A percentile compares a stretch with the other conserved stretches of the same genome.
Conservation (phyloP, 2,888 invertebrate genomes). For the Blastobasis lacticolella region DNA sequence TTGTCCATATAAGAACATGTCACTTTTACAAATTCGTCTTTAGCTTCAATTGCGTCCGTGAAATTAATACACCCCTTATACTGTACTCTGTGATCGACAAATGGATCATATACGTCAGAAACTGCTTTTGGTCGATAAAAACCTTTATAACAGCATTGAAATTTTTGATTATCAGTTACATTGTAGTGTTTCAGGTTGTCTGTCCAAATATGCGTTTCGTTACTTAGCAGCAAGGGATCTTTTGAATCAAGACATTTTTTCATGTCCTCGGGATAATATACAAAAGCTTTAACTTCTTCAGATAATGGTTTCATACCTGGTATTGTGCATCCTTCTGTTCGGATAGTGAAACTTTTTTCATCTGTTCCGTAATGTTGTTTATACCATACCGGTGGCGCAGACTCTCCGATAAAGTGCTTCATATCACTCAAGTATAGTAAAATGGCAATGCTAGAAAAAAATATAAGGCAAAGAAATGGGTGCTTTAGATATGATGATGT, state of each 20-base stretch:
- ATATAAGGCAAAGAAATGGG: no score
- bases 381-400: neutral
- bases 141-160: slow-evolving; percentile 72
- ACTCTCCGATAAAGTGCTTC: no score
- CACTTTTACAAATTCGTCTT: slow-evolving; percentile 78
- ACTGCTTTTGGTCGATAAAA: slow-evolving; percentile 59
- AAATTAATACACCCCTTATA: slow-evolving; percentile 60
- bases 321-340: slow-evolving; percentile 76
- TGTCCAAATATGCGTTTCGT: slow-evolving; percentile 68
- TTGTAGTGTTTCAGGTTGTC: slow-evolving; percentile 60
- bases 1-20: slow-evolving; percentile 62
- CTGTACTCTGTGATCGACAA: slow-evolving; percentile 44
- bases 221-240: slow-evolving; percentile 61
- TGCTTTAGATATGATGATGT: no score
- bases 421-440: no score
- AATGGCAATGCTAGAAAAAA: no score
- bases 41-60: slow-evolving; percentile 36
- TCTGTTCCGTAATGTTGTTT: neutral
- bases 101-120: slow-evolving; percentile 37
- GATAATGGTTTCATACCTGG: slow-evolving; percentile 71
- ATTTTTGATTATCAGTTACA: slow-evolving; percentile 37
- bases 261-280: slow-evolving; percentile 48
- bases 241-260: slow-evolving; percentile 53
- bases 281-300: slow-evolving; percentile 65
- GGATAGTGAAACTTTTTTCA: slow-evolving; percentile 46